These are phyloP conservation scores for Botia kubotai DNA, from an alignment of 2,797 vertebrate species.

Conservation along the genomic window DNA sequence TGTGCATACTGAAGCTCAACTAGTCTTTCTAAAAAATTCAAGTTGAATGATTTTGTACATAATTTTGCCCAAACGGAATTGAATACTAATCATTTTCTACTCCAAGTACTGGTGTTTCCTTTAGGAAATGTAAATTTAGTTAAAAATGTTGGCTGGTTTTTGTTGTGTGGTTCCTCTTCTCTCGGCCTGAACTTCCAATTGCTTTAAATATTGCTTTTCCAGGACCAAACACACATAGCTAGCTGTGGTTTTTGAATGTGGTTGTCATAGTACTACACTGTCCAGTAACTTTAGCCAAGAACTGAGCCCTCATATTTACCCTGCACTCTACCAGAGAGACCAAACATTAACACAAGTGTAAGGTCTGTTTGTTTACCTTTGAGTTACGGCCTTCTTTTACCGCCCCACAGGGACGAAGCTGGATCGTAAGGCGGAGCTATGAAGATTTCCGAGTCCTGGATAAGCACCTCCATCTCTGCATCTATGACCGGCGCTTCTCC, in stretches of 20 bases:
- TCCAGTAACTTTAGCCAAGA: slow-evolving; percentile 12
- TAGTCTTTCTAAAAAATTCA: not conserved
- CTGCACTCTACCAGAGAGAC: not conserved
- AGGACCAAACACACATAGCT: slow-evolving; percentile 15
- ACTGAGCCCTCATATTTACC: slow-evolving; percentile 15
- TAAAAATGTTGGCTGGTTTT: not conserved
- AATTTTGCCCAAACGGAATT: not conserved
- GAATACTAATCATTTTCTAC: too few relatives aligned
- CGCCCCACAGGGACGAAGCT: slow-evolving; percentile 89
- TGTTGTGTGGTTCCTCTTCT: not conserved
- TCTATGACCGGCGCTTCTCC: slow-evolving; percentile 97
- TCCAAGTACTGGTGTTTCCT: not conserved
- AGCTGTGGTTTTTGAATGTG: slow-evolving; percentile 17
- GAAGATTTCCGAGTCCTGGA: slow-evolving; percentile 98
- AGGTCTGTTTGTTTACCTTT: slow-evolving; percentile 21
- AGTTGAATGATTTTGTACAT: not conserved
- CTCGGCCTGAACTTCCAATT: not conserved
- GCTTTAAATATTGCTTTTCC: not conserved
- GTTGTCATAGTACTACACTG: slow-evolving; percentile 1
- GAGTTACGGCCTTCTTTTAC: slow-evolving; percentile 4
- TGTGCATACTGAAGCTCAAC: not conserved
- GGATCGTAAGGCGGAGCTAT: slow-evolving; percentile 98
- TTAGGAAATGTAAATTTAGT: slow-evolving; percentile 14
- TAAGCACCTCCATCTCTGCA: slow-evolving; percentile 97
- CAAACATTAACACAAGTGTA: not conserved